Base-by-base conservation (phyloP, 37 sponge, comb jelly and placozoan species). In the Hexactinellida sp. region DNA sequence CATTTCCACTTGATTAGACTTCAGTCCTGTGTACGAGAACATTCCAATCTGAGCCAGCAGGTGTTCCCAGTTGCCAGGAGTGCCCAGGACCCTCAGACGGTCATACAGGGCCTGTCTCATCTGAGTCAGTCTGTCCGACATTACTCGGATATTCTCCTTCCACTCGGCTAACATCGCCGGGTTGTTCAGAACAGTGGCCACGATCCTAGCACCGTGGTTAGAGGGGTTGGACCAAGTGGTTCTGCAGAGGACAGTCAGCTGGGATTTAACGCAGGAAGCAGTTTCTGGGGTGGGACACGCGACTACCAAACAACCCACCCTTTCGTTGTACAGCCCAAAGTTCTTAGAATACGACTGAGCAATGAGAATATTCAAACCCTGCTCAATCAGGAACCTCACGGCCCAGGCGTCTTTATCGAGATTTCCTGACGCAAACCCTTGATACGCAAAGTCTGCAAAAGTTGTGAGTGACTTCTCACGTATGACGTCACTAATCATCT, bases 181-280 rank as follows among this genome's bases (percentile, higher is more conserved):
- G 37, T 87, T 91, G 55, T 86, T 93, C 7, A 97, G 88, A 25
- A 97, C 87, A 51, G 91, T 88, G 0, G 90, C 90, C 38, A 92
- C 98, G 24, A 97, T 89, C 37, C 94, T 83, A 19, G 94, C 95
- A 19, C 96, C 98, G 36, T 92, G 37, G 71, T 92, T 91, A 52
- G 98, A 94, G 10, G 98, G 98, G 87, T 93, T 95, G 90, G 98
- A 94, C 90, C 93, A 97, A 85, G 93, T 82, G 1, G 98, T 94
- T 37, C 98, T 86, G 36, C 95, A 88, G 54, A 97, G 88, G 55
- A 95, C 93, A 92, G 93, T 92, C 63, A 97, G 82, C 87, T 97
- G 98, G 24, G 95, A 95, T 85, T 97, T 96, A 28, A 97, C 88
- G 0, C 89, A 89, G 39, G 89, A 89, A 38, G 85, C 91, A 83